These are phyloP conservation scores for Colossoma macropomum DNA, from an alignment of 2,113 vertebrate species.

Conservation along the genomic window DNA sequence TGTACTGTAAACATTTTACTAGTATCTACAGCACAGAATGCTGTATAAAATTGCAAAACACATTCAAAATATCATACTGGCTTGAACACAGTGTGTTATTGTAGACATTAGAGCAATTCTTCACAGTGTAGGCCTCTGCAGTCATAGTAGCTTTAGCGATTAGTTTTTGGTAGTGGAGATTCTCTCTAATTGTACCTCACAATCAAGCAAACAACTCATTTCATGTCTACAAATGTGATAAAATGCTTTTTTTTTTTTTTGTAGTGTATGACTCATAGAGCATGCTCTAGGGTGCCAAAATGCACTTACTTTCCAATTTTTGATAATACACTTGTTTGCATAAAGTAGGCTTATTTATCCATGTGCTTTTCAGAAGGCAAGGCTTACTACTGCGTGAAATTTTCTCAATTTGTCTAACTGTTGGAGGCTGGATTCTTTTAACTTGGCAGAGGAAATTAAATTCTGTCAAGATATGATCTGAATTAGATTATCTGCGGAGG, in stretches of 20 bases:
- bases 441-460: constrained; percentile 49
- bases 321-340: not conserved
- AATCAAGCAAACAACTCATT: not conserved
- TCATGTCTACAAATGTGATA: not conserved
- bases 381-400: not conserved
- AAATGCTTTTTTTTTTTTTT: not conserved
- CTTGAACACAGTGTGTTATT: no score
- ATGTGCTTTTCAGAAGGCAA: not conserved
- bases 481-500: constrained; percentile 45
- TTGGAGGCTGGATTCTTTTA: constrained; percentile 39
- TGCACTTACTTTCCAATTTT: not conserved
- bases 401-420: constrained; percentile 11
- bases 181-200: not conserved
- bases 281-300: not conserved
- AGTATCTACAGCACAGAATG: no score
- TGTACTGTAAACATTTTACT: no score
- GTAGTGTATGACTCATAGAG: not conserved
- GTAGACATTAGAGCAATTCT: no score
- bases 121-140: no score
- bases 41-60: no score
- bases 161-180: not conserved
- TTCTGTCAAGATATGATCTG: constrained; percentile 48
- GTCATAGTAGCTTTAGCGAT: no score
- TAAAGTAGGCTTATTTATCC: not conserved
- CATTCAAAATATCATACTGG: no score